These are phyloP conservation scores for Pteropus alecto DNA, from an alignment of 2,113 vertebrate species.

Conservation along the genomic window DNA sequence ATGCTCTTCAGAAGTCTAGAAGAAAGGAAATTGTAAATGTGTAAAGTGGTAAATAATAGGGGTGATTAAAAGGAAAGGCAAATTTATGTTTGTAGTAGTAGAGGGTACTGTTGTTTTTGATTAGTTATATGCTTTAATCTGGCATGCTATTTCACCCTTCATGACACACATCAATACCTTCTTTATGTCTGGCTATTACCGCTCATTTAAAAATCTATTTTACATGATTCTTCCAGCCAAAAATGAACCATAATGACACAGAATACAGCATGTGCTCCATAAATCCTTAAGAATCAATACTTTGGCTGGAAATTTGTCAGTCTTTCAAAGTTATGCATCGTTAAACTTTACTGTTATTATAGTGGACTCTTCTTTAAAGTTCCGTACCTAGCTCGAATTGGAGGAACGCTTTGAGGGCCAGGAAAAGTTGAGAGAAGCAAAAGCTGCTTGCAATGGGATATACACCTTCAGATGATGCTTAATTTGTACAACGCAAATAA, in stretches of 20 bases:
- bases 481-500: slow-evolving; percentile 80
- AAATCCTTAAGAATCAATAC: slow-evolving; percentile 90
- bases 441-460: slow-evolving; percentile 64
- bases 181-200: slow-evolving; percentile 91
- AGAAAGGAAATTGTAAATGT: slow-evolving; percentile 40
- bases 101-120: slow-evolving; percentile 80
- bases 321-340: slow-evolving; percentile 87
- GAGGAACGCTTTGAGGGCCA: slow-evolving; percentile 78
- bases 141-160: slow-evolving; percentile 88
- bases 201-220: slow-evolving; percentile 93
- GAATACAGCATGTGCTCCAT: slow-evolving; percentile 86
- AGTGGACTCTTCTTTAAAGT: slow-evolving; percentile 86
- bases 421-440: slow-evolving; percentile 73
- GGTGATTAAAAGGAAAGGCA: slow-evolving; percentile 83
- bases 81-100: slow-evolving; percentile 83
- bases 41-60: slow-evolving; percentile 73
- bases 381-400: slow-evolving; percentile 81
- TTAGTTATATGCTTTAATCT: slow-evolving; percentile 86
- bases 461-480: slow-evolving; percentile 71
- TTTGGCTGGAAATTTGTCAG: slow-evolving; percentile 91
- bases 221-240: slow-evolving; percentile 89
- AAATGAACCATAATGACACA: slow-evolving; percentile 87
- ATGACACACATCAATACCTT: slow-evolving; percentile 88
- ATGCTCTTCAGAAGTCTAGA: background rate
- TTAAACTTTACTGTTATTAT: slow-evolving; percentile 90